Base-by-base conservation (phyloP, 2,797 vertebrate species). In the Myripristis jacobus region DNA sequence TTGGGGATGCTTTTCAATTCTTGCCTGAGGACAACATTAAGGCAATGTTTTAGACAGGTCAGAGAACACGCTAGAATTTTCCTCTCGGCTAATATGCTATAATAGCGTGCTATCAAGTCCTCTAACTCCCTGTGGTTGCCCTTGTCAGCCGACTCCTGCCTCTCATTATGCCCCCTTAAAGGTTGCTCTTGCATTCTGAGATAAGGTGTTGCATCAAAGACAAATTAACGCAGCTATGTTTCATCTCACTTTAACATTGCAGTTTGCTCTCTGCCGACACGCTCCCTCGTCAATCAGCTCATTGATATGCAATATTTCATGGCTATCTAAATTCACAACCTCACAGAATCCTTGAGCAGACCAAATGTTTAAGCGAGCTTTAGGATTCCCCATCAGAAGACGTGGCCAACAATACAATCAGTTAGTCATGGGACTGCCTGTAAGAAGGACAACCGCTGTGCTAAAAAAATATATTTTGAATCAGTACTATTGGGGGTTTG, bases 401-500 rank as follows among this genome's bases (percentile, higher is more conserved):
- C 34, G 10, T 34, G 34, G 34, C 34, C 34, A 3, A 34, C 34
- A 34, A 34, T 8, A 34, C 34, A 34, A 34, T 4, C 7, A 1
- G 34, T 34, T 34, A 34, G 34, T 34, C 34, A 9, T 34, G 34
- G 34, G 29, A 31, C 29, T 31, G 29, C 29, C 29, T 29, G 6
- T 29, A 29, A 29, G 27, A 3, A 6, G 27, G 27, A 6, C 27
- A 29, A 29, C 27, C 27, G 3, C 6, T 3, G 3, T 29, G 27
- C 6, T 6, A 29, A n/a, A n/a, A n/a, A n/a, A 6, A 6, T 3
- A 29, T 29, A 29, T 29, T 29, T 29, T 36, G 34, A 36, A 10
- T 36, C 34, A 36, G 6, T 16, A 47, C 19, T 51, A 25, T 19
- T 6, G 22, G 79, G 60, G 54, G 76, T 82, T 55, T 18, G 43